Evolutionary conservation across 2,888 invertebrate genomes (phyloP).

Genomic region (Sipunculus nudus): DNA sequence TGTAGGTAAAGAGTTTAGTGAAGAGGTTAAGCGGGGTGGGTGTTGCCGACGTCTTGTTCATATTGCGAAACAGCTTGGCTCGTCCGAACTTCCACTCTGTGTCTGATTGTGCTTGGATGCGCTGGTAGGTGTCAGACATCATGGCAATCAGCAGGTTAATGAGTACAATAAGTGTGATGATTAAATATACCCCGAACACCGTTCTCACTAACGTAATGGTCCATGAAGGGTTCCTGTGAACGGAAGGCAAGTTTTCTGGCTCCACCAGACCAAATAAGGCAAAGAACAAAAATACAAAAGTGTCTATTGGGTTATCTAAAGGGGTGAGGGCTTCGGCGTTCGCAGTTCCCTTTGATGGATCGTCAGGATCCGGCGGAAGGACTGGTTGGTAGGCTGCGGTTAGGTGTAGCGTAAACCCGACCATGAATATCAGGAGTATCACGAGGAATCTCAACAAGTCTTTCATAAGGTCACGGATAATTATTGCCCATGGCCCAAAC

Average conservation of each 20-base stretch:
- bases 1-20: constrained; percentile 73
- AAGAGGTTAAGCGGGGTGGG: constrained; percentile 97
- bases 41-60: constrained; percentile 97
- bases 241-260: constrained; percentile 70
- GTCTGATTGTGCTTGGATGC: constrained; percentile 99
- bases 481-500: constrained; percentile 99
- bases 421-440: constrained; percentile 96
- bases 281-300: constrained; percentile 97
- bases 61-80: constrained; percentile 96
- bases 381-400: constrained; percentile 93
- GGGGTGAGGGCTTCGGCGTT: not conserved
- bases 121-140: constrained; percentile 99
- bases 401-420: constrained; percentile 91
- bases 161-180: constrained; percentile 97
- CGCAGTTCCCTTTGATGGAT: constrained; percentile 46
- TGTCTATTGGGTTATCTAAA: constrained; percentile 71
- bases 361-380: constrained; percentile 35
- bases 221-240: constrained; percentile 68
- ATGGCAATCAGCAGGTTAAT: constrained; percentile 99
- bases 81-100: constrained; percentile 99
- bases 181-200: constrained; percentile 95
- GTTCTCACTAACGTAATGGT: constrained; percentile 66
- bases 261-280: constrained; percentile 94
- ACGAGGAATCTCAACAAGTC: constrained; percentile 95
- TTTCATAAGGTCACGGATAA: constrained; percentile 80